Percentiles rank a stretch among this genome's conserved stretches.
Conservation (phyloP, 2,113 vertebrate genomes). For the Engraulis encrasicolus region DNA sequence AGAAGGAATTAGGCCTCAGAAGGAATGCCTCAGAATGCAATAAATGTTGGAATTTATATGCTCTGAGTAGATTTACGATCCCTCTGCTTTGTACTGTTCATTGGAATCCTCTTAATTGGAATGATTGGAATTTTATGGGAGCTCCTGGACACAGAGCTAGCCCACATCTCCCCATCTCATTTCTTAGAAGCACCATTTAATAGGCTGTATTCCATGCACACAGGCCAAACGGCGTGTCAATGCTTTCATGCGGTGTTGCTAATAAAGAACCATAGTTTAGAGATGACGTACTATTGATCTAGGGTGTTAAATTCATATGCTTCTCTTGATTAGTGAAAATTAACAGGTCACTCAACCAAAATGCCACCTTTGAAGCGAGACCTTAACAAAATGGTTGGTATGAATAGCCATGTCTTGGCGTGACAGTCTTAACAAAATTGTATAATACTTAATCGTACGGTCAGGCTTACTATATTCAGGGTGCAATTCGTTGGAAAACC, state of each 20-base stretch:
- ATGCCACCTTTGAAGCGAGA: too few species aligned
- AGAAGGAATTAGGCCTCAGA: too few species aligned
- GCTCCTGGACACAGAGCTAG: not conserved
- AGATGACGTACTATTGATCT: too few species aligned
- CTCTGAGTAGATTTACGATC: not conserved
- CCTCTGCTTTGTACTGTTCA: not conserved
- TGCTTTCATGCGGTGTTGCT: not conserved
- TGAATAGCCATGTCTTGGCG: too few species aligned
- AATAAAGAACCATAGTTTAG: not conserved
- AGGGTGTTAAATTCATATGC: too few species aligned
- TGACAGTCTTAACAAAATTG: too few species aligned
- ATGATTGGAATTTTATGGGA: not conserved
- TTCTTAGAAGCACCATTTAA: not conserved
- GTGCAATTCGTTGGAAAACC: too few species aligned
- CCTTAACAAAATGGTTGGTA: too few species aligned
- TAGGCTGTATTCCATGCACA: not conserved
- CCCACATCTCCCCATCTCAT: not conserved
- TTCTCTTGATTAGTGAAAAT: too few species aligned
- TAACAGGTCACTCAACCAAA: too few species aligned
- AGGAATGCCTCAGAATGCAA: not conserved
- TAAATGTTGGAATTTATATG: not conserved
- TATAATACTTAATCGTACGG: too few species aligned
- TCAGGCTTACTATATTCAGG: too few species aligned
- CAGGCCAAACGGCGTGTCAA: not conserved
- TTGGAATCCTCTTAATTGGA: not conserved